A percentile compares a stretch with the other conserved stretches of the same genome.
Evolutionary conservation across 1,140 invertebrate species (phyloP).

Genomic region (Rhopalosiphum padi): DNA sequence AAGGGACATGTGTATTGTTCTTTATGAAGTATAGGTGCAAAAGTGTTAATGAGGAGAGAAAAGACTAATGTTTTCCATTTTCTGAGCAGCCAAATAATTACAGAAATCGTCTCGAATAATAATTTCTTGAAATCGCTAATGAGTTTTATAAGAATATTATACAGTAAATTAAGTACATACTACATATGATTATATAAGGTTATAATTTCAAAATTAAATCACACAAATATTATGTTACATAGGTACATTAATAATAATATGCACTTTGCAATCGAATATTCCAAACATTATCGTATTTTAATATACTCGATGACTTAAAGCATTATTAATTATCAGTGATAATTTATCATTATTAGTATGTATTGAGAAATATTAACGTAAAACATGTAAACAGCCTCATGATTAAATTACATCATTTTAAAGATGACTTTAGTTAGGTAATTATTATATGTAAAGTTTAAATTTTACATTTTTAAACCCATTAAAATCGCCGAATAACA

Average conservation of each 20-base stretch:
- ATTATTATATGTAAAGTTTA: background rate
- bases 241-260: background rate
- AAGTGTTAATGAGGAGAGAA: constrained; percentile 34
- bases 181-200: too few species aligned
- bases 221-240: background rate
- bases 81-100: background rate
- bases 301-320: background rate
- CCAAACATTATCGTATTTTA: background rate
- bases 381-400: background rate
- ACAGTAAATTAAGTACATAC: background rate
- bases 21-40: background rate
- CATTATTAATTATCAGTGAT: background rate
- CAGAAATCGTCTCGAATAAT: background rate
- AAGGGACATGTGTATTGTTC: constrained; percentile 33
- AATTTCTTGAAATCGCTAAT: background rate
- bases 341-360: background rate
- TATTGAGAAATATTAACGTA: background rate
- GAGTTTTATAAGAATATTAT: background rate
- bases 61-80: constrained; percentile 26
- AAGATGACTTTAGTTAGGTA: background rate
- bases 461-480: background rate
- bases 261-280: background rate
- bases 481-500: too few species aligned
- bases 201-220: background rate
- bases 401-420: background rate